Base-by-base conservation (phyloP, 2,797 vertebrate genomes). In the Natrix natrix region DNA sequence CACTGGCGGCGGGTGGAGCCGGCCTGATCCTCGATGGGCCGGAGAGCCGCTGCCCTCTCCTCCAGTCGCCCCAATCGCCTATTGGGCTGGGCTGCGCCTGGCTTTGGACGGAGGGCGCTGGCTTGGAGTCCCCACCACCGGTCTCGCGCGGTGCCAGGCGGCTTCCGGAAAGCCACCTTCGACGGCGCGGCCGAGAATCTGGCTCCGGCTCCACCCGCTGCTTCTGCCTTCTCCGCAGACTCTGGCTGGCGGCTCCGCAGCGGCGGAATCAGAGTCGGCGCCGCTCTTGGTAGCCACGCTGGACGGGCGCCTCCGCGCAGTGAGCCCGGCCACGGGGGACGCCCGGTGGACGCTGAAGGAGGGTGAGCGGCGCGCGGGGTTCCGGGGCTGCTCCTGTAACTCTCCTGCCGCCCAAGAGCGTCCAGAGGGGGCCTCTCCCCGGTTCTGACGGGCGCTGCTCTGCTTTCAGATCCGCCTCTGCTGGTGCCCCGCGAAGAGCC, bases 281-380 rank as follows among this genome's bases (percentile, higher is more conserved):
- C 98, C 99, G 91, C 98, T 99, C 90, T 99, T 99, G 0, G 95
- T 99, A 56, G 99, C 99, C 3, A 99, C 99, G 0, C 97, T 99
- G 96, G 99, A 99, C 12, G 99, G 99, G 22, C 98, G 96, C 96
- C 98, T 99, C 61, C 99, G 99, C 0, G 99, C 99, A 0, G 98
- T 99, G 94, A 99, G 98, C 97, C 99, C 99, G 97, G 98, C 98
- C 96, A 98, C 98, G 0, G 99, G 99, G 28, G 98, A 98, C 95
- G 97, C 99, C 97, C 98, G 98, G 95, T 99, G 99, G 99, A 99
- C 98, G 0, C 97, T 99, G 57, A 98, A 98, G 97, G 99, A 99
- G 88, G 99, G 99, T 99, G 96, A 97, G 97, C 86, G 2, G 32
- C 20, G 26, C 5, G 24, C 26, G 86, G 87, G 86, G 86, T 54